Conservation (phyloP, 2,888 invertebrate species). For the Notodonta dromedarius region DNA sequence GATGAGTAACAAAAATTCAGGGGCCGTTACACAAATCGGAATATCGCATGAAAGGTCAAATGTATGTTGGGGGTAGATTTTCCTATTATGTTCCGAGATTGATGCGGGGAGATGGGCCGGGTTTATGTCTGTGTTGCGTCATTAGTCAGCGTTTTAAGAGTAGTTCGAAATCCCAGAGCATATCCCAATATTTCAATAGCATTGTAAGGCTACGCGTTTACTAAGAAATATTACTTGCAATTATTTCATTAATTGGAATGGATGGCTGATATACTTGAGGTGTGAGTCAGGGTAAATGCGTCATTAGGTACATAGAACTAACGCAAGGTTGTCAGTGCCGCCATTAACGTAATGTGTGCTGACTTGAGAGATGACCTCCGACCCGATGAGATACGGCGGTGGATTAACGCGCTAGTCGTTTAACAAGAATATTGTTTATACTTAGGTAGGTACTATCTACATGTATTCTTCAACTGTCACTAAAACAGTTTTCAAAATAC, state of each 20-base stretch:
- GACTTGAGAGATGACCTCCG: slow-evolving; percentile 28
- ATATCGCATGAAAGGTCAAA: slow-evolving; percentile 49
- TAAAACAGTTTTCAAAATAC: too few species aligned
- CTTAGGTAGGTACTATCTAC: neutral
- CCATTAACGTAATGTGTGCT: slow-evolving; percentile 45
- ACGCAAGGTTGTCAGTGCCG: slow-evolving; percentile 33
- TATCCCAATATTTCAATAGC: neutral
- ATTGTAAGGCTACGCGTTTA: neutral
- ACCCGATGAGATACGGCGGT: slow-evolving; percentile 25
- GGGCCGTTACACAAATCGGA: slow-evolving; percentile 52
- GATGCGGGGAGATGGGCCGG: slow-evolving; percentile 36
- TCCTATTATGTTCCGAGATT: slow-evolving; percentile 40
- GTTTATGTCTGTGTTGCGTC: slow-evolving; percentile 11
- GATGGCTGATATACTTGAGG: slow-evolving; percentile 21
- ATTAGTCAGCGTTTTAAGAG: slow-evolving; percentile 7
- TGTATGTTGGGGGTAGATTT: slow-evolving; percentile 35
- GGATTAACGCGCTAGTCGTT: slow-evolving; percentile 31
- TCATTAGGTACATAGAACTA: slow-evolving; percentile 34
- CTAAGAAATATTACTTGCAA: slow-evolving; percentile 2
- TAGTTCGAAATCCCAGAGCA: neutral
- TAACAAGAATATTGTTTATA: slow-evolving; percentile 19
- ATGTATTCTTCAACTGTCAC: neutral
- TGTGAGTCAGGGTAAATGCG: slow-evolving; percentile 23
- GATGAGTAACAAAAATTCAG: slow-evolving; percentile 72
- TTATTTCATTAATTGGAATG: slow-evolving; percentile 9